Evolutionary conservation across 1,140 invertebrate species (phyloP).

Genomic region (Euura lappo): DNA sequence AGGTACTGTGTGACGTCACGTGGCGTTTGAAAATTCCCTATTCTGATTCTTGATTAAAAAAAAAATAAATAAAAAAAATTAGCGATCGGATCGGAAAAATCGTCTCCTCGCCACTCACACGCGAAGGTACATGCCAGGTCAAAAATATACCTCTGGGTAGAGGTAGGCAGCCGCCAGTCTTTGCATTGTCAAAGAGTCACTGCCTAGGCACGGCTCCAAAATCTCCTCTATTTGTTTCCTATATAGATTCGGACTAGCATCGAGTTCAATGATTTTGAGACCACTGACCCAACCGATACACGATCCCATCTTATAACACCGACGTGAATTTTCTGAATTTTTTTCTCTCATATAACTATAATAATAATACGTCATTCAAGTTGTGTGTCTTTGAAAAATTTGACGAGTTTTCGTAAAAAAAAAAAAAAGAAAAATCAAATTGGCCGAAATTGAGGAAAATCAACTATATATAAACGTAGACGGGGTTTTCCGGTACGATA

Average conservation of each 20-base stretch:
- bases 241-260: background rate
- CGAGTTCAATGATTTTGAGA: conserved; percentile 4
- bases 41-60: background rate
- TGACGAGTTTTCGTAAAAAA: too few species aligned
- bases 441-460: too few species aligned
- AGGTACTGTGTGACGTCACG: too few species aligned
- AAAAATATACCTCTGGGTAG: background rate
- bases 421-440: too few species aligned
- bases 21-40: too few species aligned
- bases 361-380: too few species aligned
- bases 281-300: background rate
- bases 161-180: background rate
- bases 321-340: too few species aligned
- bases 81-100: background rate
- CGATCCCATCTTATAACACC: too few species aligned
- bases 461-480: too few species aligned
- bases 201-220: conserved; percentile 3
- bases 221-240: background rate
- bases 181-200: conserved; percentile 6
- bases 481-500: too few species aligned
- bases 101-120: background rate
- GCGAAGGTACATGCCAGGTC: background rate
- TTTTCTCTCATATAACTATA: too few species aligned
- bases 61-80: background rate
- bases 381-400: too few species aligned